Conservation (phyloP, 2,797 vertebrate genomes). For the Alfaro cultratus region DNA sequence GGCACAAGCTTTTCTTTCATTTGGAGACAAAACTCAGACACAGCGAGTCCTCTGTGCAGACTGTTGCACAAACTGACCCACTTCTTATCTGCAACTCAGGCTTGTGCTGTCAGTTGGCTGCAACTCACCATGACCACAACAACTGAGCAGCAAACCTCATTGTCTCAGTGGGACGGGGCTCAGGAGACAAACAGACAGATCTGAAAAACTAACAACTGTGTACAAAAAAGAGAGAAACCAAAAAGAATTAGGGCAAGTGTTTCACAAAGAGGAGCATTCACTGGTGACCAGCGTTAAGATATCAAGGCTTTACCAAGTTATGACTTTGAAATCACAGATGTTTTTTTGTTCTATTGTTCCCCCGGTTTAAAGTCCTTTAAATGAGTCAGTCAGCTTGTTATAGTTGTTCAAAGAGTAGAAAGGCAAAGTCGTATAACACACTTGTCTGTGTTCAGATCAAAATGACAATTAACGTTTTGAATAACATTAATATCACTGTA, state of each 20-base stretch:
- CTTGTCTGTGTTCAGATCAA: neutral
- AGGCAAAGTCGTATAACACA: neutral
- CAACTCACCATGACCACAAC: slow-evolving; percentile 65
- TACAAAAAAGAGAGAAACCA: slow-evolving; percentile 7
- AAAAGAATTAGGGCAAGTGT: neutral
- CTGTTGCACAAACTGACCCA: slow-evolving; percentile 69
- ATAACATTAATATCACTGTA: neutral
- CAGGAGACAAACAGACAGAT: slow-evolving; percentile 41
- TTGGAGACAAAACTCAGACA: slow-evolving; percentile 56
- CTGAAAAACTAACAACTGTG: slow-evolving; percentile 41
- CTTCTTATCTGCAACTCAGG: slow-evolving; percentile 59
- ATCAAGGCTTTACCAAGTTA: neutral
- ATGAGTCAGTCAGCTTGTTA: neutral
- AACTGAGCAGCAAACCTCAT: slow-evolving; percentile 48
- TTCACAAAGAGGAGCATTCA: neutral
- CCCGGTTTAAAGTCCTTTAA: neutral
- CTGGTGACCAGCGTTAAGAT: neutral
- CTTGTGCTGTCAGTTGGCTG: slow-evolving; percentile 57
- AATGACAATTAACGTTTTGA: neutral
- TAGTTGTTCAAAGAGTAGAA: neutral
- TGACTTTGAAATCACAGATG: neutral
- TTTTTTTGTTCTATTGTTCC: neutral
- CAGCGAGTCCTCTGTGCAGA: slow-evolving; percentile 48
- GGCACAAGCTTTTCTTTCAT: slow-evolving; percentile 42
- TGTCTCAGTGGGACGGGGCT: slow-evolving; percentile 39